Percentiles rank a stretch among this genome's conserved stretches.
Evolutionary conservation across 2,888 invertebrate genomes (phyloP).

Genomic region (Trichogramma dendrolimi): DNA sequence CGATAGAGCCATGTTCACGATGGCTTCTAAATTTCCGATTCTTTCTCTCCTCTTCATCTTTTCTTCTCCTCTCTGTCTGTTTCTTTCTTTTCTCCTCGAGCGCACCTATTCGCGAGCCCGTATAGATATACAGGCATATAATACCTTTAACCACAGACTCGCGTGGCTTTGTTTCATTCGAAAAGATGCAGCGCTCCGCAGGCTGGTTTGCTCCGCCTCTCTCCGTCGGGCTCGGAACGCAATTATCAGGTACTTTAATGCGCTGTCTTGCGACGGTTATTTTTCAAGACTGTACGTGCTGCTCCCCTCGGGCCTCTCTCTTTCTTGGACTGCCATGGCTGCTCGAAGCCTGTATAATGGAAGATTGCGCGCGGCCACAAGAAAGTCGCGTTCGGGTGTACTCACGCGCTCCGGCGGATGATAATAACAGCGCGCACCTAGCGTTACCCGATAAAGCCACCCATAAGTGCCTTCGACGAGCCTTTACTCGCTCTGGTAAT

Average conservation of each 20-base stretch:
- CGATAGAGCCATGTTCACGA: conserved; percentile 20
- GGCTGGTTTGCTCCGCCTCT: conserved; percentile 17
- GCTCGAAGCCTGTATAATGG: conserved; percentile 19
- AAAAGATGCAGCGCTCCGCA: conserved; percentile 13
- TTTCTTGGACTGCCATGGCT: too few relatives aligned
- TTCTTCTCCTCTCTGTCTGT: not conserved
- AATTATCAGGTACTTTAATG: conserved; percentile 47
- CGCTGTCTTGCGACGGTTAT: conserved; percentile 29
- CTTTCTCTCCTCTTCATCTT: not conserved
- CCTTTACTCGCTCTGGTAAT: too few relatives aligned
- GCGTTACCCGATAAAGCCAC: too few relatives aligned
- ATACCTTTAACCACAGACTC: conserved; percentile 1
- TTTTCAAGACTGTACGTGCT: too few relatives aligned
- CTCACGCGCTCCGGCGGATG: too few relatives aligned
- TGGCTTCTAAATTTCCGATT: not conserved
- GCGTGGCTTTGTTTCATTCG: conserved; percentile 15
- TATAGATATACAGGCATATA: too few relatives aligned
- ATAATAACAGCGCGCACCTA: too few relatives aligned
- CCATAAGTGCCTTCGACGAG: too few relatives aligned
- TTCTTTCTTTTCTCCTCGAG: not conserved
- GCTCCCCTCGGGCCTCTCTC: too few relatives aligned
- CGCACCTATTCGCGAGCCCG: too few relatives aligned
- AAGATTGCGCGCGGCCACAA: conserved; percentile 19
- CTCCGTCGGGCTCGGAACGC: conserved; percentile 39
- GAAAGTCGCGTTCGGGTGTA: too few relatives aligned